These are phyloP conservation scores for Euzetes globulus DNA, from an alignment of 2,888 invertebrate genomes.

Conservation along the genomic window DNA sequence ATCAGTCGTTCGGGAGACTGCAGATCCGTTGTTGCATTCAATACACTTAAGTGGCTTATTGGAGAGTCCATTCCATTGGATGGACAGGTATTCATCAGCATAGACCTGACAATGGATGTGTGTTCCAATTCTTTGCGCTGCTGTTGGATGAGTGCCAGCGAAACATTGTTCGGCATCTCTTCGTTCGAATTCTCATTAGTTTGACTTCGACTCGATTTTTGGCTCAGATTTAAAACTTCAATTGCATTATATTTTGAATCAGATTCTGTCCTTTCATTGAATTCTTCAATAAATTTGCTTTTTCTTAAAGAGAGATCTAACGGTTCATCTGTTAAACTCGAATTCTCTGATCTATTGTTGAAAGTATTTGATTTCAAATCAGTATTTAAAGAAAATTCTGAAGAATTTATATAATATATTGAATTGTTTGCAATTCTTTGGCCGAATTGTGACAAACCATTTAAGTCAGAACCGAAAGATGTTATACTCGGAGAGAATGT, in stretches of 20 bases:
- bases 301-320: constrained; percentile 77
- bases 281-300: constrained; percentile 57
- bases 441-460: constrained; percentile 10
- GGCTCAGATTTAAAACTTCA: constrained; percentile 70
- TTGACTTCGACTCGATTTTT: constrained; percentile 49
- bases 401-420: constrained; percentile 34
- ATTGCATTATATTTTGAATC: constrained; percentile 44
- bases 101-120: constrained; percentile 8
- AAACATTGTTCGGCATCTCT: constrained; percentile 26
- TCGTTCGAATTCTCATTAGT: constrained; percentile 25
- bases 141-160: constrained; percentile 31
- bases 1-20: background rate
- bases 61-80: background rate
- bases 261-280: background rate
- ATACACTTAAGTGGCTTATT: background rate
- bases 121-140: constrained; percentile 28
- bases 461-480: background rate
- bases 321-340: constrained; percentile 61
- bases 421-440: constrained; percentile 14
- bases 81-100: constrained; percentile 9
- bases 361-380: background rate
- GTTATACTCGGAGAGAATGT: background rate
- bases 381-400: constrained; percentile 33
- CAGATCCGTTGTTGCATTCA: background rate
- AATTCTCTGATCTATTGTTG: background rate